Conservation (phyloP, 1,140 invertebrate genomes). For the Drosophila asahinai region DNA sequence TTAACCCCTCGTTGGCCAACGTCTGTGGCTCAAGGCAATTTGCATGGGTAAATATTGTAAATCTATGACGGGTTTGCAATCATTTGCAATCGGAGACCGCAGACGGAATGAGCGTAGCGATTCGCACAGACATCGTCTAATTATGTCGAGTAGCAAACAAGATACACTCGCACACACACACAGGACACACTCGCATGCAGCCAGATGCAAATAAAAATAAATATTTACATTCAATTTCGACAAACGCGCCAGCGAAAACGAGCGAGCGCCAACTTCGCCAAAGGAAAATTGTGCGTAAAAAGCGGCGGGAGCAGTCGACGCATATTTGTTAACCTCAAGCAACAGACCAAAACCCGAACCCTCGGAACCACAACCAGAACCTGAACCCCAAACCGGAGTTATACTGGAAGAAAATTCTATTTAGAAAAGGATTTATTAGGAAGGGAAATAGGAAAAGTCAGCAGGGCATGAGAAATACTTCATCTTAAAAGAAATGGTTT, state of each 20-base stretch:
- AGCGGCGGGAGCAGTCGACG: conserved; percentile 45
- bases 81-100: conserved; percentile 69
- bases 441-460: not conserved
- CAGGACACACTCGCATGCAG: conserved; percentile 28
- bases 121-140: conserved; percentile 72
- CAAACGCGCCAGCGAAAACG: conserved; percentile 44
- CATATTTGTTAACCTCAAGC: conserved; percentile 80
- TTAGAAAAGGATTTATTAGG: not conserved
- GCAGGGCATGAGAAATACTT: not conserved
- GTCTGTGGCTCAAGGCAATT: conserved; percentile 81
- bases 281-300: conserved; percentile 83
- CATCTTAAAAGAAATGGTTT: no score
- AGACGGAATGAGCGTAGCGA: conserved; percentile 33
- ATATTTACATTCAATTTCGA: conserved; percentile 82
- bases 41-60: conserved; percentile 79
- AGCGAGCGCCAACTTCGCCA: conserved; percentile 46
- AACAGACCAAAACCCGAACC: conserved; percentile 52
- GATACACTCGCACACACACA: conserved; percentile 41
- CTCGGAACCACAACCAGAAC: conserved; percentile 29
- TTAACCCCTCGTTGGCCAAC: conserved; percentile 21
- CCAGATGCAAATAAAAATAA: conserved; percentile 78
- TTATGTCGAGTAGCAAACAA: conserved; percentile 79
- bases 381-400: conserved; percentile 24
- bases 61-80: conserved; percentile 72
- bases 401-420: conserved; percentile 8